Evolutionary conservation across 2,113 vertebrate genomes (phyloP).

Genomic region (Puntigrus tetrazona): DNA sequence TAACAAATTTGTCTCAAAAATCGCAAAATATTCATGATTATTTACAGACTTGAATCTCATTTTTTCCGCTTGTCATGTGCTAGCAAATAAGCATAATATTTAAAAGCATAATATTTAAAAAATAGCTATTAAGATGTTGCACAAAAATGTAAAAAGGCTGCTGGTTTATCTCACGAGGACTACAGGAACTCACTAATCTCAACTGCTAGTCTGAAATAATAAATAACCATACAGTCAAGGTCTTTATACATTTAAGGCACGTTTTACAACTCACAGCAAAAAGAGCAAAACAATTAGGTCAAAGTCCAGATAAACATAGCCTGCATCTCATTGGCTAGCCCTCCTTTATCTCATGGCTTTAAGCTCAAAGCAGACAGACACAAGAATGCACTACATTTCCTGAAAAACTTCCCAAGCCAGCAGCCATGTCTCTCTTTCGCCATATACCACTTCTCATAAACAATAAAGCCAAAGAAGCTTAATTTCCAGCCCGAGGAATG

Average conservation of each 20-base stretch:
- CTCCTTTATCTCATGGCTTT: slow-evolving; percentile 11
- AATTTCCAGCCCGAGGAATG: not conserved
- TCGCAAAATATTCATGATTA: not conserved
- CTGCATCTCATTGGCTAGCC: not conserved
- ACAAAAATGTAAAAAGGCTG: not conserved
- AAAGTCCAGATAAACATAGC: slow-evolving; percentile 44
- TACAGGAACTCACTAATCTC: not conserved
- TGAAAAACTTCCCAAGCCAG: slow-evolving; percentile 23
- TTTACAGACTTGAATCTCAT: not conserved
- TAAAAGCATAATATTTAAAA: not conserved
- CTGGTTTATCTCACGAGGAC: not conserved
- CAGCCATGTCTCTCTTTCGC: not conserved
- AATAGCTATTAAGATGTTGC: not conserved
- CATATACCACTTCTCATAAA: not conserved
- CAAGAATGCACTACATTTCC: slow-evolving; percentile 38
- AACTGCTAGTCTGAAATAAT: not conserved
- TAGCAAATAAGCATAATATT: not conserved
- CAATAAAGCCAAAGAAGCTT: not conserved
- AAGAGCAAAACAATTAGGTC: slow-evolving; percentile 20
- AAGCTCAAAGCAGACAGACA: slow-evolving; percentile 25
- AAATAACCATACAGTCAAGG: slow-evolving; percentile 7
- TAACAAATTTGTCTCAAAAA: not conserved
- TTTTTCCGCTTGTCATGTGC: not conserved
- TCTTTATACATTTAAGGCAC: not conserved
- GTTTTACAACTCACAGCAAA: not conserved